A percentile compares a stretch with the other conserved stretches of the same genome.
phyloP scores from a whole-genome alignment of 2,888 invertebrate genomes.

The Lordiphosa andalusiaca region DNA sequence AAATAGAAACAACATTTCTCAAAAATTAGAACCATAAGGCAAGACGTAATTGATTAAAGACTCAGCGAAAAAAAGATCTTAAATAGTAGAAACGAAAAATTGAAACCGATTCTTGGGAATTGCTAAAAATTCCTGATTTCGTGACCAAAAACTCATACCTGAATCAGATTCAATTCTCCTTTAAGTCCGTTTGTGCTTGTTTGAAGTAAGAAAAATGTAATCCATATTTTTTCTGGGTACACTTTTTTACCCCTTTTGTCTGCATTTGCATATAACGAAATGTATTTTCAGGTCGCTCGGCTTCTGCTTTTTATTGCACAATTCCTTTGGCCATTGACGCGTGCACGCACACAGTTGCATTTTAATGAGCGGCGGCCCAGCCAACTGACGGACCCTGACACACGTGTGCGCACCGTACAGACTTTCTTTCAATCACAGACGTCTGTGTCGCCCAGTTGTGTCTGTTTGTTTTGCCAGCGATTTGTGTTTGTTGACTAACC shows the following conservation, averaged over 20 bases:
- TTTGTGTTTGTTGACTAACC: conserved; percentile 62
- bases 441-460: conserved; percentile 11
- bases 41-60: too few species aligned
- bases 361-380: conserved; percentile 53
- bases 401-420: conserved; percentile 54
- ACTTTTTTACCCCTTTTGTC: conserved; percentile 42
- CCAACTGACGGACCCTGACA: conserved; percentile 4
- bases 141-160: too few species aligned
- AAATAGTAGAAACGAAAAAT: too few species aligned
- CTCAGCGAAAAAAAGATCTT: too few species aligned
- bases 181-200: too few species aligned
- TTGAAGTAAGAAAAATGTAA: neutral
- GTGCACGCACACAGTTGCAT: conserved; percentile 61
- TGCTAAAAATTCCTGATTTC: too few species aligned
- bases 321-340: conserved; percentile 55
- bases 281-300: conserved; percentile 33
- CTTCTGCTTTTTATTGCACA: conserved; percentile 56
- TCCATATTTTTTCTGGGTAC: conserved; percentile 18
- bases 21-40: too few species aligned
- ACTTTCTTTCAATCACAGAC: conserved; percentile 62
- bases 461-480: conserved; percentile 57
- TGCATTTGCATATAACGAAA: conserved; percentile 69
- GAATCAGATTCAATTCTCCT: too few species aligned
- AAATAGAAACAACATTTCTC: too few species aligned
- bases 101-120: too few species aligned